Evolutionary conservation across 2,113 vertebrate species (phyloP).

Genomic region (Lagopus leucura): DNA sequence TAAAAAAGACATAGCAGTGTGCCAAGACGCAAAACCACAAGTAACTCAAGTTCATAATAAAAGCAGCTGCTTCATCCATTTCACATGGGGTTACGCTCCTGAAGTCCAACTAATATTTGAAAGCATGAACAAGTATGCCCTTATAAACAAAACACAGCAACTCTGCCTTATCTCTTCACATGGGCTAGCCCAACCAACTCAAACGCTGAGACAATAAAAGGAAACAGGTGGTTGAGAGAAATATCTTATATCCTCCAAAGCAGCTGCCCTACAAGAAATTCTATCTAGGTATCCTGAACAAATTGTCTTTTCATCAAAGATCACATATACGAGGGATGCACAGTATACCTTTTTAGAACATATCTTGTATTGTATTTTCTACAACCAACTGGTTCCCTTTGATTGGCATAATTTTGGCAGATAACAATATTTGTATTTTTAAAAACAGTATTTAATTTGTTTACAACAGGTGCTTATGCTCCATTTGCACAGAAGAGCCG

Average conservation of each 20-base stretch:
- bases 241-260: slow-evolving; percentile 77
- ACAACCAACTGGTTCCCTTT: slow-evolving; percentile 71
- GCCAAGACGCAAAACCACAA: slow-evolving; percentile 76
- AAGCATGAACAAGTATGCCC: slow-evolving; percentile 66
- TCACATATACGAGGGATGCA: slow-evolving; percentile 64
- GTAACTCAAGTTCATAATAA: slow-evolving; percentile 66
- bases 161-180: slow-evolving; percentile 63
- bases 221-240: slow-evolving; percentile 86
- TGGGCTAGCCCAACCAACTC: slow-evolving; percentile 55
- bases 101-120: slow-evolving; percentile 74
- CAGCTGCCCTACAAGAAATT: slow-evolving; percentile 86
- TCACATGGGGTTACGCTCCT: slow-evolving; percentile 54
- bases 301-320: slow-evolving; percentile 80
- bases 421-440: slow-evolving; percentile 76
- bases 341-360: slow-evolving; percentile 69
- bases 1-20: slow-evolving; percentile 70
- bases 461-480: slow-evolving; percentile 79
- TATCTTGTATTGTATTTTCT: slow-evolving; percentile 71
- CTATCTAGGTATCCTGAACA: slow-evolving; percentile 82
- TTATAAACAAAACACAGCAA: slow-evolving; percentile 63
- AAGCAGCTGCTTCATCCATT: slow-evolving; percentile 66
- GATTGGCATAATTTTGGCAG: slow-evolving; percentile 77
- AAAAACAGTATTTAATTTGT: slow-evolving; percentile 73
- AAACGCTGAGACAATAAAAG: slow-evolving; percentile 72
- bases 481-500: slow-evolving; percentile 65